Conservation (phyloP, 2,113 vertebrate species). For the Hippocampus zosterae region DNA sequence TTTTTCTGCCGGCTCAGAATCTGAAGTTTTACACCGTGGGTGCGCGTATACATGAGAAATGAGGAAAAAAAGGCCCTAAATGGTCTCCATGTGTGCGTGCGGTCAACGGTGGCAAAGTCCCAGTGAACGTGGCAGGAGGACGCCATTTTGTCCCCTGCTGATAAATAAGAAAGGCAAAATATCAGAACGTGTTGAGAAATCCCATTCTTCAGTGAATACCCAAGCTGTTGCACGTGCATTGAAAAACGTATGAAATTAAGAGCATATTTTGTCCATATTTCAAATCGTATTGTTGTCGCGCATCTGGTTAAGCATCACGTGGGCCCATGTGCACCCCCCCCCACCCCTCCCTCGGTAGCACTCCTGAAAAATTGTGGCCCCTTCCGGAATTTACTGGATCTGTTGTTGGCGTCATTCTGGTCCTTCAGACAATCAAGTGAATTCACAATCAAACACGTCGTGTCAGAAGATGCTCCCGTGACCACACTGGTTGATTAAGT, state of each 20-base stretch:
- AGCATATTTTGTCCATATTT: too few species aligned
- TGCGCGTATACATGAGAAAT: slow-evolving; percentile 16
- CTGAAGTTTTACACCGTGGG: slow-evolving; percentile 14
- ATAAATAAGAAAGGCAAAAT: not conserved
- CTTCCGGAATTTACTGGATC: too few species aligned
- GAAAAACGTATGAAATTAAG: too few species aligned
- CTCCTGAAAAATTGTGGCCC: too few species aligned
- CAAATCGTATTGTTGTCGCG: too few species aligned
- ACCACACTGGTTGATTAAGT: slow-evolving; percentile 37
- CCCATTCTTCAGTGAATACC: not conserved
- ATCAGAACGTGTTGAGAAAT: not conserved
- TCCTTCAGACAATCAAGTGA: too few species aligned
- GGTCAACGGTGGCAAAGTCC: slow-evolving; percentile 27
- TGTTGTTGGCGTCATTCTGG: too few species aligned
- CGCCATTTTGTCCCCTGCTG: slow-evolving; percentile 23
- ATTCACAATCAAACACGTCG: too few species aligned
- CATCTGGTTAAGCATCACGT: too few species aligned
- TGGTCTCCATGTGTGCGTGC: slow-evolving; percentile 41
- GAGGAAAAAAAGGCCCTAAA: slow-evolving; percentile 30
- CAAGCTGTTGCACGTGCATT: not conserved
- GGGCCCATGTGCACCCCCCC: too few species aligned
- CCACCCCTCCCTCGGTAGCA: too few species aligned
- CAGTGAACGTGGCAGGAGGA: slow-evolving; percentile 9
- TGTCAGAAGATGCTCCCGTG: slow-evolving; percentile 26
- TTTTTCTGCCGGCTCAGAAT: slow-evolving; percentile 14